Percentiles rank a stretch among this genome's conserved stretches.
Conservation (phyloP, 2,797 vertebrate genomes). For the Leuciscus waleckii region DNA sequence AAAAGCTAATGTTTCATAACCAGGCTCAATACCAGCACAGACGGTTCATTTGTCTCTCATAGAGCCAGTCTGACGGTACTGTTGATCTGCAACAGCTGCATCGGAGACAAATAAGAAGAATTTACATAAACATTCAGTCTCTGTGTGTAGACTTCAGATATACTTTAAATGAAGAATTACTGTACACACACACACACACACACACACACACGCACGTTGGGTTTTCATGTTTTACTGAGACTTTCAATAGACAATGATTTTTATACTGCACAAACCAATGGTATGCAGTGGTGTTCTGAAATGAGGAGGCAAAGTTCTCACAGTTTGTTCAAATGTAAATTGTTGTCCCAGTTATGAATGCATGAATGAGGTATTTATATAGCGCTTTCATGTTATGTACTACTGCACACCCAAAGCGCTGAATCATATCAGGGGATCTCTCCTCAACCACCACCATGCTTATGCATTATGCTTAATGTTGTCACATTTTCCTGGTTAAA, state of each 20-base stretch:
- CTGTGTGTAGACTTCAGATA: not conserved
- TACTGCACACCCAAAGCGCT: not conserved
- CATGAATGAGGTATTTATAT: no score
- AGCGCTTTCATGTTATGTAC: no score
- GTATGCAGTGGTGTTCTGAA: no score
- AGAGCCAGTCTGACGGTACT: not conserved
- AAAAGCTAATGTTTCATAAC: not conserved
- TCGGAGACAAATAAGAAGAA: not conserved
- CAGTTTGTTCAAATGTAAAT: no score
- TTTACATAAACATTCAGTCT: conserved; percentile 10
- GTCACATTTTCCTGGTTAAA: no score
- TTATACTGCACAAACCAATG: no score
- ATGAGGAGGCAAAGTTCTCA: no score
- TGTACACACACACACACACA: not conserved
- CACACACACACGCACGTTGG: not conserved
- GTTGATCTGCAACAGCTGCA: conserved; percentile 5
- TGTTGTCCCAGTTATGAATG: no score
- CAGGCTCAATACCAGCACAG: conserved; percentile 1
- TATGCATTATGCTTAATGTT: no score
- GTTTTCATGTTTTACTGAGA: no score
- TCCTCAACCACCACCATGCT: not conserved
- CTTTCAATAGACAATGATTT: no score
- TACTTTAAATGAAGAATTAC: conserved; percentile 17
- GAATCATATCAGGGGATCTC: no score
- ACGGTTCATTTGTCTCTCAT: not conserved